Evolutionary conservation across 2,888 invertebrate genomes (phyloP).

Genomic region (Morpho deidamia): DNA sequence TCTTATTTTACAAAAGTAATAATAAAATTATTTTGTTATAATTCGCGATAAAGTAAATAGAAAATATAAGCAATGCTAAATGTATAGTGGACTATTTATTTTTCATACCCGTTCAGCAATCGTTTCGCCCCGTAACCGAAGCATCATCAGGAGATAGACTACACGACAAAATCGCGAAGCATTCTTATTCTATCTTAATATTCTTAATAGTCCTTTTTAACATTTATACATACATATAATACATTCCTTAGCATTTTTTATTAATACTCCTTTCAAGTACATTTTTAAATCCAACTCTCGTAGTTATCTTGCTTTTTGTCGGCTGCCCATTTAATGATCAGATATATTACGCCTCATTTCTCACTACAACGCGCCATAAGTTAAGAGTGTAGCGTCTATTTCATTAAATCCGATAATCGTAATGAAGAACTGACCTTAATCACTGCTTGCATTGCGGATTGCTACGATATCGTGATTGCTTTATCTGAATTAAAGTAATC

Average conservation of each 20-base stretch:
- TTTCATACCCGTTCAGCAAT: no score
- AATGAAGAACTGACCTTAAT: constrained; percentile 26
- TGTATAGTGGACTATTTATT: no score
- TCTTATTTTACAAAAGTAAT: constrained; percentile 4
- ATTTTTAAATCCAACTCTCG: constrained; percentile 17
- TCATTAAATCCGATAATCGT: constrained; percentile 25
- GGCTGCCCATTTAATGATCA: constrained; percentile 26
- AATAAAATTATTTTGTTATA: no score
- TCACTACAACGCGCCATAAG: constrained; percentile 26
- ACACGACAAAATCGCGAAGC: no score
- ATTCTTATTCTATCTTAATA: no score
- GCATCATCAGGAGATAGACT: no score
- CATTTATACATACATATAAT: no score
- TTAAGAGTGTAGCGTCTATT: constrained; percentile 25
- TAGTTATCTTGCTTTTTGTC: constrained; percentile 23
- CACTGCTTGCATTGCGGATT: constrained; percentile 24
- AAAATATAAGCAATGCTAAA: no score
- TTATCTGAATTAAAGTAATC: constrained; percentile 18
- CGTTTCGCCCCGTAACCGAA: no score
- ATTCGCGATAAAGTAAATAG: no score
- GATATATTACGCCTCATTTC: constrained; percentile 27
- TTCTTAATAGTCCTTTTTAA: no score
- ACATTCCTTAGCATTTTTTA: constrained; percentile 4
- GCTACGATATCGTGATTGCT: constrained; percentile 20
- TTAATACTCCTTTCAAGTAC: constrained; percentile 12